Percentiles rank a stretch among this genome's conserved stretches.
Conservation (phyloP, 2,113 vertebrate species). For the Falcunculus frontatus region DNA sequence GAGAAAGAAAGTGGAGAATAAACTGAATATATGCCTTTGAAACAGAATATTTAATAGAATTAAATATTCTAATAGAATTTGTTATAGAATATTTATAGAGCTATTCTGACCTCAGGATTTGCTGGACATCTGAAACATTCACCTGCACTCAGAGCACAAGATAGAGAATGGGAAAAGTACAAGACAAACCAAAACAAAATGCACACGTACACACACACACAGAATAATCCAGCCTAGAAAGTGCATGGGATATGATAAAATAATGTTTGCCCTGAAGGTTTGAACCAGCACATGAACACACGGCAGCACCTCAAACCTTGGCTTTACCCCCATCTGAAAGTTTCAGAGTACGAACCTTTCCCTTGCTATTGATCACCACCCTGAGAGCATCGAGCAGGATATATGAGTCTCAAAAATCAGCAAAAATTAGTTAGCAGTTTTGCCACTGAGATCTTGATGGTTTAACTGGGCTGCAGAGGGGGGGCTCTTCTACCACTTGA, state of each 20-base stretch:
- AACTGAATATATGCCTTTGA: not conserved
- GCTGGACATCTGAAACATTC: not conserved
- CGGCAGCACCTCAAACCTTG: not conserved
- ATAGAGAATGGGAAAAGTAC: not conserved
- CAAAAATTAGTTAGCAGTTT: conserved; percentile 81
- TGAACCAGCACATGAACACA: not conserved
- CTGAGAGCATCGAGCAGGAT: conserved; percentile 54
- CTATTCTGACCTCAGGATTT: not conserved
- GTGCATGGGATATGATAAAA: not conserved
- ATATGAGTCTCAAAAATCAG: conserved; percentile 77
- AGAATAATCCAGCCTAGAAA: not conserved
- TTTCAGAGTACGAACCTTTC: not conserved
- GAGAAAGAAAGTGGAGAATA: not conserved
- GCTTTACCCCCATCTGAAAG: not conserved
- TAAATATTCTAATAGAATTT: not conserved
- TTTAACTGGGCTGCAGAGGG: not conserved
- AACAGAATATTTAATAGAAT: not conserved
- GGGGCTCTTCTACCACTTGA: not conserved
- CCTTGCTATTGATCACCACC: not conserved
- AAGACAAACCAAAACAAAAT: not conserved
- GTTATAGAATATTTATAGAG: not conserved
- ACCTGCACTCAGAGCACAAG: not conserved
- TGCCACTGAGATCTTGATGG: conserved; percentile 1
- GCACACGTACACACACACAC: not conserved
- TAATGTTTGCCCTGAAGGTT: not conserved